Percentiles rank a stretch among this genome's conserved stretches.
These are phyloP conservation scores for Pristionchus fissidentatus DNA, from an alignment of 2,888 invertebrate species.

Conservation along the genomic window DNA sequence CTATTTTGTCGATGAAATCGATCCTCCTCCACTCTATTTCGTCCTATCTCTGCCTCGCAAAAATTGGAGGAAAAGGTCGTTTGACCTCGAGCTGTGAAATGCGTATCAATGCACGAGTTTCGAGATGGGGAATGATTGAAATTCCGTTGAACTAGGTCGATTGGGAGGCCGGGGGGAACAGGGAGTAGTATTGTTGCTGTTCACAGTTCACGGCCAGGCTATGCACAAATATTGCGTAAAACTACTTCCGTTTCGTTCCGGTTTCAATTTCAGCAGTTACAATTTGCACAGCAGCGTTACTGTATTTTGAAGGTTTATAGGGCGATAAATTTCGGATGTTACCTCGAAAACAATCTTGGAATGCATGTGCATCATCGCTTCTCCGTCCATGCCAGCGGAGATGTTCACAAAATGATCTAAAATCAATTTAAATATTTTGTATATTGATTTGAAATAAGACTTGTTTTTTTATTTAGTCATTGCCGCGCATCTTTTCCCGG, in stretches of 20 bases:
- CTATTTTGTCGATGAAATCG: neutral
- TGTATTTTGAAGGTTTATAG: too few relatives aligned
- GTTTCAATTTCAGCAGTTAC: too few relatives aligned
- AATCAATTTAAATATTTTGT: neutral
- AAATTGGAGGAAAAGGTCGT: neutral
- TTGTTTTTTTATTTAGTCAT: neutral
- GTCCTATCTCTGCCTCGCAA: slow-evolving; percentile 19
- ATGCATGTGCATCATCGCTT: slow-evolving; percentile 44
- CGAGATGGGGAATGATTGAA: too few relatives aligned
- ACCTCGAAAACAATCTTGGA: slow-evolving; percentile 47
- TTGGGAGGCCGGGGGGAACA: too few relatives aligned
- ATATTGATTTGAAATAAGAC: neutral
- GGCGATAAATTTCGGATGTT: neutral
- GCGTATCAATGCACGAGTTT: slow-evolving; percentile 16
- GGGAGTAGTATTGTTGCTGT: too few relatives aligned
- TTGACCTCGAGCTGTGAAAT: slow-evolving; percentile 12
- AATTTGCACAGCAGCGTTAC: too few relatives aligned
- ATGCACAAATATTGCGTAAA: too few relatives aligned
- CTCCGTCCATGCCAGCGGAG: slow-evolving; percentile 35
- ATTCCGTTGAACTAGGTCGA: too few relatives aligned
- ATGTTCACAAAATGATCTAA: slow-evolving; percentile 46
- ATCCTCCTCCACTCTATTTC: slow-evolving; percentile 18
- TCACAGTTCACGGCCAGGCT: too few relatives aligned
- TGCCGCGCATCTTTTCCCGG: neutral
- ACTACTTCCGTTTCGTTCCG: too few relatives aligned